These are phyloP conservation scores for Raja brachyura DNA, from an alignment of 2,113 vertebrate species.

Conservation along the genomic window DNA sequence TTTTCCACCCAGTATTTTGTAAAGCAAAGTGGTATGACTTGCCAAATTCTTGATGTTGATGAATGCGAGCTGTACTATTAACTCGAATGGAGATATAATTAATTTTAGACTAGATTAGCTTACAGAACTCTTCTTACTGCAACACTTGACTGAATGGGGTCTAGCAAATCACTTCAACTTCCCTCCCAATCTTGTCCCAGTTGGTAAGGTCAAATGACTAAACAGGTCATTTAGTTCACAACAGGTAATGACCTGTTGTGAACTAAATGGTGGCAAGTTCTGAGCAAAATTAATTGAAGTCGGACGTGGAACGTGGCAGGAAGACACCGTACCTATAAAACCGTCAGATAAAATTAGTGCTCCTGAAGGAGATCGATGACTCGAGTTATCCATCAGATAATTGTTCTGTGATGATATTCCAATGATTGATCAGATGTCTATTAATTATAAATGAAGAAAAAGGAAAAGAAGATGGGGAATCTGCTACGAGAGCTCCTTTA, in stretches of 20 bases:
- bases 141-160: background rate
- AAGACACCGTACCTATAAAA: background rate
- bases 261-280: background rate
- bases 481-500: no score
- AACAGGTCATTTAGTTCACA: no score
- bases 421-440: no score
- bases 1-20: background rate
- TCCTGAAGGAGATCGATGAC: background rate
- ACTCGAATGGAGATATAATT: background rate
- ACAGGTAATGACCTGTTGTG: background rate
- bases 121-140: background rate
- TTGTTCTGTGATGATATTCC: background rate
- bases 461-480: no score
- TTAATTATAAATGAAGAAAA: no score
- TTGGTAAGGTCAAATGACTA: background rate
- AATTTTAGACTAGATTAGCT: background rate
- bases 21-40: background rate
- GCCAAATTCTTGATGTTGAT: background rate
- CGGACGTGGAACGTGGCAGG: background rate
- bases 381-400: background rate
- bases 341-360: background rate
- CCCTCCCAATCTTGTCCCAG: background rate
- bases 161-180: background rate
- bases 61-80: background rate
- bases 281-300: background rate